Evolutionary conservation across 2,113 vertebrate genomes (phyloP).

Genomic region (Genyomyrus donnyi): DNA sequence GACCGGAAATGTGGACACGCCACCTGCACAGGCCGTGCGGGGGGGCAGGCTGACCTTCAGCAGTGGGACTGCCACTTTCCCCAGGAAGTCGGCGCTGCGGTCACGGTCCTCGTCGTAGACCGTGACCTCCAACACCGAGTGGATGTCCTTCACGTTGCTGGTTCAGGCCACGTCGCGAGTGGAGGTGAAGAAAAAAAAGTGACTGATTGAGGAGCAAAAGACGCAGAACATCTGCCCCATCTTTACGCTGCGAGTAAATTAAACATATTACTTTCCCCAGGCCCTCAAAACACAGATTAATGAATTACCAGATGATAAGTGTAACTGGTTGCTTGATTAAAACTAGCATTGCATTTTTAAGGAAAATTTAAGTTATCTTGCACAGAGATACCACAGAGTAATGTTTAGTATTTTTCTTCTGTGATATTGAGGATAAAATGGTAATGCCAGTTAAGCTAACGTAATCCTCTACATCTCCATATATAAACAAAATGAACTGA

Average conservation of each 20-base stretch:
- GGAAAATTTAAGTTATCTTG: background rate
- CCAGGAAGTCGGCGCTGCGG: slow-evolving; percentile 87
- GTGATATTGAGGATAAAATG: background rate
- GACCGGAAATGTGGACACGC: background rate
- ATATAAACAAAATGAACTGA: background rate
- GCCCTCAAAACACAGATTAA: background rate
- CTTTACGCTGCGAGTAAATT: background rate
- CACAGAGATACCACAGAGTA: background rate
- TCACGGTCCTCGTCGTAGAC: slow-evolving; percentile 92
- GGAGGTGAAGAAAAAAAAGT: background rate
- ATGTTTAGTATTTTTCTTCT: background rate
- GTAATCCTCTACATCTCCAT: background rate
- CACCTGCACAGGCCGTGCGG: background rate
- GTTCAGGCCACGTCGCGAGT: slow-evolving; percentile 23
- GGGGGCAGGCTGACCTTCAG: slow-evolving; percentile 67
- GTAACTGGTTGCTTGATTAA: background rate
- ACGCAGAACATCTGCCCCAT: background rate
- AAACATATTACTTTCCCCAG: background rate
- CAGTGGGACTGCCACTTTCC: slow-evolving; percentile 87
- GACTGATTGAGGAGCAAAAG: background rate
- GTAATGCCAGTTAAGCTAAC: background rate
- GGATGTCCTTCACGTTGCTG: slow-evolving; percentile 92
- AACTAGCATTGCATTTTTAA: background rate
- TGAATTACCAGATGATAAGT: background rate
- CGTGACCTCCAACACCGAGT: slow-evolving; percentile 86